Base-by-base conservation (phyloP, 2,888 invertebrate species). In the Spialia ferax region DNA sequence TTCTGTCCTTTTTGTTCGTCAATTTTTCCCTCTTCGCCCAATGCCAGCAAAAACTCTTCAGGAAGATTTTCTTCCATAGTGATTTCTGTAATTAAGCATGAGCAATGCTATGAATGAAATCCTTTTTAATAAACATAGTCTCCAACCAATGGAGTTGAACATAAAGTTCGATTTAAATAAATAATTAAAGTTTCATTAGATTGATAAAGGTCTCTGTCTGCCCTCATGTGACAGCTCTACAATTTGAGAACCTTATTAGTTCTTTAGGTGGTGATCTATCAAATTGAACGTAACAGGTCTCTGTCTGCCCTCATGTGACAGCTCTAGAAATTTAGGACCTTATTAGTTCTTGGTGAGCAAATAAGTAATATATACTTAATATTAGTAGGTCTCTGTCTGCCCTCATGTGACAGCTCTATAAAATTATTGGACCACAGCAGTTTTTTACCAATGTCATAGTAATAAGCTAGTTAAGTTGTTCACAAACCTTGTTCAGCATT, bases 81-180 rank as follows among this genome's bases (percentile, higher is more conserved):
- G 15, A 18, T 18, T 45, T 45, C 45, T 45, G 45, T 45, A 8
- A 32, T 32, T n/a, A 45, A 18, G 18, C 8, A 7, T 18, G 18
- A 2, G 18, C 7, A 13, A 45, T 18, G 18, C 13, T 45, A 15
- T 18, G 45, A 45, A 18, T 45, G 18, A 45, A 18, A 18, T 18
- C 18, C 18, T 18, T 45, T 8, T 6, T 45, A 45, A 6, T 45
- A 2, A 8, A 45, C 42, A 42, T 45, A 38, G 1, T 45, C 45
- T 45, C 18, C 45, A 45, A 45, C 18, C 45, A 18, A 45, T 45
- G 45, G 45, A 45, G 45, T 10, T 45, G 45, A 45, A 45, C 45
- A 45, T 45, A 45, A 15, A 45, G 42, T 45, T 45, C 42, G 18
- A 45, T 11, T 35, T 13, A 35, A 11, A 35, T 11, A n/a, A n/a